Evolutionary conservation across 1,140 invertebrate species (phyloP).

Genomic region (Drosophila kanapiae): DNA sequence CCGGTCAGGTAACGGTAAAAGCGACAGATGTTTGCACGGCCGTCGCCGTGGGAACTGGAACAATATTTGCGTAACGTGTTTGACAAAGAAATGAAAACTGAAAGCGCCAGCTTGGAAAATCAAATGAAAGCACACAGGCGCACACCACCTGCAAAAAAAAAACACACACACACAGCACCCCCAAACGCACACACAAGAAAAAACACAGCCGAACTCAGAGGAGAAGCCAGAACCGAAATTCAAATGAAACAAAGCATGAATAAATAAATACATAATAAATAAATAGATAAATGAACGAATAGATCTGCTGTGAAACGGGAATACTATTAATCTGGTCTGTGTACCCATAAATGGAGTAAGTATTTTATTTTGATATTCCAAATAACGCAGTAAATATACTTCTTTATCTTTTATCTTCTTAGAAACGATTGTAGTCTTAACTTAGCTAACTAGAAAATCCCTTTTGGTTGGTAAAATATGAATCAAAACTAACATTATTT

Average conservation of each 20-base stretch:
- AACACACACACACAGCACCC: neutral
- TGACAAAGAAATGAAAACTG: conserved; percentile 84
- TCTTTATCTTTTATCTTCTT: no score
- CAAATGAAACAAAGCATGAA: conserved; percentile 48
- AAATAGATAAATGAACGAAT: conserved; percentile 43
- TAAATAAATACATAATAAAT: conserved; percentile 45
- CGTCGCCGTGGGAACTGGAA: conserved; percentile 76
- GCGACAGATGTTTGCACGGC: conserved; percentile 72
- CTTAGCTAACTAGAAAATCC: no score
- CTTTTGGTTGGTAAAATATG: no score
- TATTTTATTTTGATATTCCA: no score
- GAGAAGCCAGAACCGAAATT: conserved; percentile 43
- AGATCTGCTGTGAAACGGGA: neutral
- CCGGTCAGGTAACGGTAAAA: conserved; percentile 58
- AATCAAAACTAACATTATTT: neutral
- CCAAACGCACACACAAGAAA: neutral
- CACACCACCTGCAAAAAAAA: conserved; percentile 5
- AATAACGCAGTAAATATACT: no score
- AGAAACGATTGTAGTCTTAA: no score
- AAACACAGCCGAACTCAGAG: neutral
- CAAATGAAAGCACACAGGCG: conserved; percentile 68
- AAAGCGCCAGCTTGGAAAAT: conserved; percentile 83
- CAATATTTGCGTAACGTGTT: conserved; percentile 84
- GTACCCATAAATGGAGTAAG: neutral
- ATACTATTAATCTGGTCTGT: conserved; percentile 3